Base-by-base conservation (phyloP, 2,113 vertebrate species). In the Thryonomys swinderianus region DNA sequence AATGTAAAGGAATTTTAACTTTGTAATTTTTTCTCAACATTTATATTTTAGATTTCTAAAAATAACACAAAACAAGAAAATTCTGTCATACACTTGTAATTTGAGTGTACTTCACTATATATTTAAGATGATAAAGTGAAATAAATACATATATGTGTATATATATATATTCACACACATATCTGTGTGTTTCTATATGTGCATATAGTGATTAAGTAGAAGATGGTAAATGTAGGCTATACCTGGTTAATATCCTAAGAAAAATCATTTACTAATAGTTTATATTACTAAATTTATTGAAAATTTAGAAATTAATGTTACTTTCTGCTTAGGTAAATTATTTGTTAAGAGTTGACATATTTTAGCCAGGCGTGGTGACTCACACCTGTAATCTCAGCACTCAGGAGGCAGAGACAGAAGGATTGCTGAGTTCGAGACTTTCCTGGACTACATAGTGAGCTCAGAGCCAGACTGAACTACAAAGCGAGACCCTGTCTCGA, bases 241-340 rank as follows among this genome's bases (percentile, higher is more conserved):
- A 66, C 48, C 20, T 80, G 9, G n/a, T 81, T 66, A 57, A 93
- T 53, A 6, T 61, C 27, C 71, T 93, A 51, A 71, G 14, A 91
- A 25, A 88, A 71, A 88, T 71, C 8, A 62, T n/a, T 64, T 96
- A 66, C 40, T 67, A 55, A 62, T 53, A 89, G 12, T 32, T 74
- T 48, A 48, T 74, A 42, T 53, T 66, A 32, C 10, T 3, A 32
- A 12, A 32, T 42, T 90, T 45, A 30, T 37, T 20, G 30, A 32
- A 84, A 94, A 59, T 20, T 87, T 83, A 66, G 30, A 80, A 71
- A 53, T 83, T 59, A 61, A 74, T 76, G n/a, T 61, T 81, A n/a
- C 66, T 86, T 78, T 67, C 25, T 87, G 25, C 27, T 85, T 42
- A 73, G 61, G 2, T 61, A 57, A 79, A 64, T 16, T 23, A n/a